Percentiles rank a stretch among this genome's conserved stretches.
phyloP scores from a whole-genome alignment of 2,888 invertebrate species.

The Euplagia quadripunctaria region DNA sequence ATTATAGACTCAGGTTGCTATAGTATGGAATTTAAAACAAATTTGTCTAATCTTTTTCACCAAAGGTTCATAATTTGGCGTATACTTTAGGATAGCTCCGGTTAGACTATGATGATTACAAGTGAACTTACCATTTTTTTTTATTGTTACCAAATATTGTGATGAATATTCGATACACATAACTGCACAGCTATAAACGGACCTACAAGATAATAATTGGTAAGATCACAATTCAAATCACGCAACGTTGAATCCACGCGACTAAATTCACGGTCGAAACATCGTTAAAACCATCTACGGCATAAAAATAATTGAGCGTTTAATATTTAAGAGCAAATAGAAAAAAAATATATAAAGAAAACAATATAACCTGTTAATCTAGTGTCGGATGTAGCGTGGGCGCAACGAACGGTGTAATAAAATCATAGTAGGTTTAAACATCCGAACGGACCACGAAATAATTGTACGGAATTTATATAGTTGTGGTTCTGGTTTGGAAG shows the following conservation, averaged over 20 bases:
- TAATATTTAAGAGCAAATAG: slow-evolving; percentile 50
- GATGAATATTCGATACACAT: neutral
- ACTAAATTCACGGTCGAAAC: slow-evolving; percentile 45
- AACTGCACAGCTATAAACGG: slow-evolving; percentile 23
- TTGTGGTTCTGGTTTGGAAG: slow-evolving; percentile 22
- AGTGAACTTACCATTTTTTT: neutral
- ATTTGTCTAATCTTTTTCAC: neutral
- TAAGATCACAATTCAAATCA: slow-evolving; percentile 22
- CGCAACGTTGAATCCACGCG: slow-evolving; percentile 45
- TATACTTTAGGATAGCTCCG: too few relatives aligned
- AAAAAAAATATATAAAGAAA: slow-evolving; percentile 40
- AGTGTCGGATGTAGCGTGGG: slow-evolving; percentile 71
- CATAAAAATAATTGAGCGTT: slow-evolving; percentile 53
- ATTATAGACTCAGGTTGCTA: neutral
- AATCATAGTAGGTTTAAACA: slow-evolving; percentile 62
- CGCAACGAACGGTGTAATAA: slow-evolving; percentile 69
- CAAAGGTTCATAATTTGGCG: neutral
- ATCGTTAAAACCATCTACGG: slow-evolving; percentile 33
- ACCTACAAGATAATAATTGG: slow-evolving; percentile 21
- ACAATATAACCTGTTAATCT: slow-evolving; percentile 61
- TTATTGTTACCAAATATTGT: neutral
- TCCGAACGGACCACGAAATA: slow-evolving; percentile 69
- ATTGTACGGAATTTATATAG: slow-evolving; percentile 71
- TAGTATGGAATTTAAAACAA: neutral
- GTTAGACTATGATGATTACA: neutral